Base-by-base conservation (phyloP, 2,797 vertebrate genomes). In the Acipenser transmontanus region DNA sequence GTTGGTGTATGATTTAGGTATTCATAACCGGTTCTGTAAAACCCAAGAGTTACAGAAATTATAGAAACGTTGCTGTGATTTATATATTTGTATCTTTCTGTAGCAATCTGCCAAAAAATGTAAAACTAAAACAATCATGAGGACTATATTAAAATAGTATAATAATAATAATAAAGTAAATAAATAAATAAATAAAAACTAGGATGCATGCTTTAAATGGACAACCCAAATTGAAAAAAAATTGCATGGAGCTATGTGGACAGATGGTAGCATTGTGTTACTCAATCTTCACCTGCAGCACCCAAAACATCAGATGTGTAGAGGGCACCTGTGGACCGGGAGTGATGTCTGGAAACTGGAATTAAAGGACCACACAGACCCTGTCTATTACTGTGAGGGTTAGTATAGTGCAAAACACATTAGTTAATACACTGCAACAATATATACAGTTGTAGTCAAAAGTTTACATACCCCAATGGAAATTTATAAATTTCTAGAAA, bases 201-300 rank as follows among this genome's bases (percentile, higher is more conserved):
- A 0, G 8, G 57, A 61, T 47, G 60, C 50, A n/a, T 47, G 20
- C n/a, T 7, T 34, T 6, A 7, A 13, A 64, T 52, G 47, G 9
- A 7, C 4, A 47, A 69, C 49, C 47, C 69, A 72, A 69, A 54
- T 71, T 7, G 34, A 66, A 71, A 74, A 70, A 81, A 34, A 34
- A 34, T 4, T 71, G 60, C 63, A 34, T 75, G 82, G 79, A 88
- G 87, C 81, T 72, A 82, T 82, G 79, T 78, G 80, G 77, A 81
- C 72, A 65, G 83, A 89, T 84, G 84, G 80, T 72, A 71, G 79
- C 73, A 84, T 68, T 88, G 81, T 70, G 74, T 81, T 85, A 95
- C 91, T 94, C 92, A 95, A 91, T 90, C 91, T 94, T 98, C 95
- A 99, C 97, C 97, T 99, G 97, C 79, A 83, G 93, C 93, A 88